Conservation (phyloP, 2,797 vertebrate genomes). For the Pteronotus mesoamericanus region DNA sequence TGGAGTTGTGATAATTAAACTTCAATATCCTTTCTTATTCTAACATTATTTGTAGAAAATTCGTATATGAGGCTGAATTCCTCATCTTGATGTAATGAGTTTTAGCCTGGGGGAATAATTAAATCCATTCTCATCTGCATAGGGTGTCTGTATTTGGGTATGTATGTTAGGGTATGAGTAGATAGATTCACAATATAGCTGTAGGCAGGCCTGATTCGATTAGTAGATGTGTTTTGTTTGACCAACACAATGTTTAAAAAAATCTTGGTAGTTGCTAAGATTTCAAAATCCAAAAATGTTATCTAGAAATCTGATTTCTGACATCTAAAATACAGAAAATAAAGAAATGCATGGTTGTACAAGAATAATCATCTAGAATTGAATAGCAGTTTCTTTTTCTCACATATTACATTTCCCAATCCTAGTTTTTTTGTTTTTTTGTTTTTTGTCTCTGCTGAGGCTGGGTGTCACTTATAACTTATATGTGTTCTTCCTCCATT, state of each 20-base stretch:
- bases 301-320: not conserved
- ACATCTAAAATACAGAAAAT: not conserved
- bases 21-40: not conserved
- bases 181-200: not conserved
- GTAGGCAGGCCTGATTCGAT: not conserved
- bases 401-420: not conserved
- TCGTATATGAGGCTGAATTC: not conserved
- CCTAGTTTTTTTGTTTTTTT: not conserved
- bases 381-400: not conserved
- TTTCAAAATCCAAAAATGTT: not conserved
- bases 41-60: conserved; percentile 10
- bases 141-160: not conserved
- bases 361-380: not conserved
- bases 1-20: not conserved
- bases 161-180: not conserved
- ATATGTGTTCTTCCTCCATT: not conserved
- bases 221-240: not conserved
- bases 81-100: not conserved
- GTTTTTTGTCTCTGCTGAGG: not conserved
- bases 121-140: not conserved
- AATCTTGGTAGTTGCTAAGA: not conserved
- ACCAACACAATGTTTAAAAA: not conserved
- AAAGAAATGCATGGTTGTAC: not conserved
- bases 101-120: not conserved
- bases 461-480: not conserved